Base-by-base conservation (phyloP, 2,113 vertebrate species). In the Excalfactoria chinensis region DNA sequence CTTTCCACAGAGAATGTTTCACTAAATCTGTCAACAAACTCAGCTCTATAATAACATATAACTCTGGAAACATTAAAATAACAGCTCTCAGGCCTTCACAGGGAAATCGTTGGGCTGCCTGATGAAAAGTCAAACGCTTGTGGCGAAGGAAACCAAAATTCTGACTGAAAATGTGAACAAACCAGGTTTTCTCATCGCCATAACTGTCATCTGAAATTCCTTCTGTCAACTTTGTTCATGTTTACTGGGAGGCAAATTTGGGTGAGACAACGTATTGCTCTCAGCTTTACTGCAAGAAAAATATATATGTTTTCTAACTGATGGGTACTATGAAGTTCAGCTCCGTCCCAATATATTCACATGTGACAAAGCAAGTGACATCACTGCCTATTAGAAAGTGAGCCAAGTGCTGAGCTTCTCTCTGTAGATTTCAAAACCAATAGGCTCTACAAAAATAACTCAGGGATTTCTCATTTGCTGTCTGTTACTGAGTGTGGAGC, bases 1-100 rank as follows among this genome's bases (percentile, higher is more conserved):
- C 10, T 37, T 37, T n/a, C n/a, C n/a, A n/a, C n/a, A n/a, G 40
- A 41, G 40, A 41, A 41, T 11, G 11, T 41, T 41, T 41, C 8
- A 41, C 40, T 41, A 41, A 13, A 41, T 11, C 9, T 41, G 40
- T 13, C 40, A 41, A 41, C 40, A 41, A 41, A 41, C 40, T 11
- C 40, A 90, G 77, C 43, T 90, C 81, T 76, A 26, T 92, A 83
- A 93, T 93, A 85, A 93, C 95, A 95, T 86, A 96, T 90, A 94
- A 89, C 92, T 84, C 64, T 55, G 76, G 91, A 79, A 85, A 91
- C 78, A 96, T 87, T 81, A 93, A 85, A 95, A 85, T 82, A 93
- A 73, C 28, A 34, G 51, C 56, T 92, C 63, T 55, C 44, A 86
- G 67, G 70, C 67, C 86, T 95, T 92, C 95, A 93, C 93, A 96